Percentiles rank a stretch among this genome's conserved stretches.
These are phyloP conservation scores for Mycalesis mineus DNA, from an alignment of 2,888 invertebrate species.

Conservation along the genomic window DNA sequence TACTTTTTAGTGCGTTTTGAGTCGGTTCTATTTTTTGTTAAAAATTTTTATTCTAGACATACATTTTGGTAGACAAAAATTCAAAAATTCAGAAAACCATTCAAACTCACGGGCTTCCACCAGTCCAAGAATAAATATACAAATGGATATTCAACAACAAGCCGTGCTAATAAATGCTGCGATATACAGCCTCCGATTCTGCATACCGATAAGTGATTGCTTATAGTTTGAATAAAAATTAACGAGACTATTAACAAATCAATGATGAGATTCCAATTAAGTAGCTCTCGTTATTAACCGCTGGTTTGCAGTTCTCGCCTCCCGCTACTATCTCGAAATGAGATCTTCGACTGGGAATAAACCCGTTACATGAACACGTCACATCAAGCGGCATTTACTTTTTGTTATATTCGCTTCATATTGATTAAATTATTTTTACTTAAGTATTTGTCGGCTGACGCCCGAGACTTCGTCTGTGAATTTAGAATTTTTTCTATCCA, in stretches of 20 bases:
- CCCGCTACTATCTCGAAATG: slow-evolving; percentile 60
- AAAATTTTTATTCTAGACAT: too few relatives aligned
- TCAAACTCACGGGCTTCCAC: too few relatives aligned
- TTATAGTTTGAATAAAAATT: slow-evolving; percentile 54
- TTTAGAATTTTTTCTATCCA: too few relatives aligned
- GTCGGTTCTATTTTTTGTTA: too few relatives aligned
- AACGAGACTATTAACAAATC: slow-evolving; percentile 69
- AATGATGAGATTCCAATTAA: slow-evolving; percentile 66
- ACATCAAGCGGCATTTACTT: slow-evolving; percentile 5
- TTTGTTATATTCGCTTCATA: not conserved
- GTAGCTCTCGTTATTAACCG: slow-evolving; percentile 54
- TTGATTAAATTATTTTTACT: too few relatives aligned
- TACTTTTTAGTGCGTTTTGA: too few relatives aligned
- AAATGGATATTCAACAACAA: slow-evolving; percentile 22
- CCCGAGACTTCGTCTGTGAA: too few relatives aligned
- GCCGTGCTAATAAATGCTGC: slow-evolving; percentile 12
- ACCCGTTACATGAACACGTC: slow-evolving; percentile 28
- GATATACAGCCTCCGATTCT: slow-evolving; percentile 40
- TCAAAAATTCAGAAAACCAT: too few relatives aligned
- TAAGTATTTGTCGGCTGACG: too few relatives aligned
- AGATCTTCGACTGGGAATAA: slow-evolving; percentile 51
- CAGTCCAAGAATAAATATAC: slow-evolving; percentile 32
- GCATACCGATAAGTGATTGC: slow-evolving; percentile 44
- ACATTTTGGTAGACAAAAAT: too few relatives aligned
- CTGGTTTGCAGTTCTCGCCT: slow-evolving; percentile 51